Evolutionary conservation across 2,888 invertebrate genomes (phyloP).

Genomic region (Coelopa pilipes): DNA sequence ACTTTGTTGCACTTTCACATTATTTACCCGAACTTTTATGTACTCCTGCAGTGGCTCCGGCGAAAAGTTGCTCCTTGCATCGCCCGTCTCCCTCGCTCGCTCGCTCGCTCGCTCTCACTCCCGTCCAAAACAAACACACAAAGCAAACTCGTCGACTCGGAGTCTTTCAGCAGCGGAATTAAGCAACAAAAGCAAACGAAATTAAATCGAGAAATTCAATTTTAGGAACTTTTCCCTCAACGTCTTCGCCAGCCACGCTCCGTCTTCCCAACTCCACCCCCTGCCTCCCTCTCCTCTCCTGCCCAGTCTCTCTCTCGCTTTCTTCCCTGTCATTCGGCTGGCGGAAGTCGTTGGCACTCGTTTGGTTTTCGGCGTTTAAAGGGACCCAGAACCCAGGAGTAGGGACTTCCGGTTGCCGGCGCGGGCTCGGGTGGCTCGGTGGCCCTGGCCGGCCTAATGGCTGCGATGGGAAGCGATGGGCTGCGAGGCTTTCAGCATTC

Average conservation of each 20-base stretch:
- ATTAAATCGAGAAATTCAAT: slow-evolving; percentile 4
- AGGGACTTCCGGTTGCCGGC: too few species aligned
- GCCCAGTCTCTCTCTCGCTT: background rate
- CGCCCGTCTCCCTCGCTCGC: background rate
- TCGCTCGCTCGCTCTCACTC: background rate
- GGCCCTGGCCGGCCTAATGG: too few species aligned
- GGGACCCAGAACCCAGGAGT: too few species aligned
- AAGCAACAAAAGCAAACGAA: slow-evolving; percentile 7
- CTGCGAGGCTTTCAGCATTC: too few species aligned
- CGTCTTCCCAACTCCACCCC: background rate
- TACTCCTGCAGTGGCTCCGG: background rate
- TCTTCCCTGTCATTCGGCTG: background rate
- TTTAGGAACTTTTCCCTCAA: background rate
- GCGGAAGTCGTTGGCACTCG: too few species aligned
- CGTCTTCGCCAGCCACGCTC: background rate
- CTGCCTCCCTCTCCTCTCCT: background rate
- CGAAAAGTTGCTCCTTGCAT: background rate
- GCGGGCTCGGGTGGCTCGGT: too few species aligned
- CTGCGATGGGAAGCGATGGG: too few species aligned
- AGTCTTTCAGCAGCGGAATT: background rate
- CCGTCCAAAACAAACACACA: background rate
- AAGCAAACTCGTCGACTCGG: background rate
- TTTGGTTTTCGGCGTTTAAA: too few species aligned
- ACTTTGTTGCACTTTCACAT: slow-evolving; percentile 24
- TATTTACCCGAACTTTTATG: slow-evolving; percentile 1